Base-by-base conservation (phyloP, 2,888 invertebrate species). In the Chymomyza amoena region DNA sequence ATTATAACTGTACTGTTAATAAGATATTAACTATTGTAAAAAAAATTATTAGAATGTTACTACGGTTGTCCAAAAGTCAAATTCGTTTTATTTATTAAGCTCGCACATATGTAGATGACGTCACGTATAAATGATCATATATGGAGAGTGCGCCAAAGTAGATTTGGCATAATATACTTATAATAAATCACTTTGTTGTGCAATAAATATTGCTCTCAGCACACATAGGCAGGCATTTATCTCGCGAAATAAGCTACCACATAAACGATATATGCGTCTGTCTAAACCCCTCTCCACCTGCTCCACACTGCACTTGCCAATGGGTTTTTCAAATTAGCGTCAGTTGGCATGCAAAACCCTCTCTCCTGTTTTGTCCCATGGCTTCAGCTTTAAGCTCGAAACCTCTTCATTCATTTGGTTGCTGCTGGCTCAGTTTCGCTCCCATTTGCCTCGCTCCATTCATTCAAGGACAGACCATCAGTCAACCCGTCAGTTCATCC, bases 261-360 rank as follows among this genome's bases (percentile, higher is more conserved):
- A 45, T 13, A 45, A 18, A 9, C 18, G 28, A 9, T 3, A 10
- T 4, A 25, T 18, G 18, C 28, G 4, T 9, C 18, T 52, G 51
- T 16, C 6, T 16, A n/a, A 15, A 1, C 9, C 54, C 18, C n/a
- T 54, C 15, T 6, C 16, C 57, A 7, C 6, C 4, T 10, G 28
- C 57, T 25, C 32, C 9, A 6, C 10, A 20, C 4, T 15, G 36
- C 60, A 54, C 7, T 16, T 16, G 60, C 60, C 28, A 10, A 28
- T 63, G 52, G 52, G 63, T 28, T 52, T 63, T 63, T 6, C 63
- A 63, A 63, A 63, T 63, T 63, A 63, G 63, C 52, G 52, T 51
- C 32, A 36, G 63, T 28, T 20, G 25, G 16, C 62, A 62, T 7
- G 62, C 20, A 62, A 20, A 16, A 50, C 51, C 6, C 39, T 60